Percentiles rank a stretch among this genome's conserved stretches.
Conservation (phyloP, 2,888 invertebrate species). For the Drosophila koepferae region DNA sequence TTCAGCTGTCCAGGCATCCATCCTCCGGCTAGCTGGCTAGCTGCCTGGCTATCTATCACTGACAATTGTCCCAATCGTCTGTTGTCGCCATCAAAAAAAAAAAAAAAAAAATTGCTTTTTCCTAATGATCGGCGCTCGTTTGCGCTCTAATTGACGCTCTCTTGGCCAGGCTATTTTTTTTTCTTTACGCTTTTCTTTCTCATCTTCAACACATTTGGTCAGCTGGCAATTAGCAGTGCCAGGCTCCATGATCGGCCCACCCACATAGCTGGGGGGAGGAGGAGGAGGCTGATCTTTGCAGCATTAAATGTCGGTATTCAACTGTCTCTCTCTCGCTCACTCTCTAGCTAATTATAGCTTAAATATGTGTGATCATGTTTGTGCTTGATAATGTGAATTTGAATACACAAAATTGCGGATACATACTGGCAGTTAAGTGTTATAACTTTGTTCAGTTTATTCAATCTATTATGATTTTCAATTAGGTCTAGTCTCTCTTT, state of each 20-base stretch:
- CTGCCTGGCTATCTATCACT: constrained; percentile 68
- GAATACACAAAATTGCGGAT: not conserved
- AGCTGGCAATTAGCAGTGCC: constrained; percentile 43
- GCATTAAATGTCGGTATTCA: not conserved
- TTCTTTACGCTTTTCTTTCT: constrained; percentile 8
- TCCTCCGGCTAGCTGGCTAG: constrained; percentile 23
- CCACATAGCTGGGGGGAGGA: not conserved
- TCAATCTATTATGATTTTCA: not conserved
- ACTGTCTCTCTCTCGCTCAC: not conserved
- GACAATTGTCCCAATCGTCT: constrained; percentile 58
- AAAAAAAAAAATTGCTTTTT: constrained; percentile 50
- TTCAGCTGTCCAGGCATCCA: constrained; percentile 34
- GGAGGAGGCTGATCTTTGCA: not conserved
- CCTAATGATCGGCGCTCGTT: constrained; percentile 69
- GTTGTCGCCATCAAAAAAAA: constrained; percentile 52
- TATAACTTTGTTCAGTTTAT: not conserved
- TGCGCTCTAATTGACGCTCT: constrained; percentile 70
- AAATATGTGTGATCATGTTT: constrained; percentile 9
- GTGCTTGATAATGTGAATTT: not conserved
- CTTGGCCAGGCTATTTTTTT: constrained; percentile 11
- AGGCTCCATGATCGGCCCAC: constrained; percentile 15
- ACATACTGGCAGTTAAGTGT: not conserved
- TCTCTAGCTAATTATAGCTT: constrained; percentile 1
- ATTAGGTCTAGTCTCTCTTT: too few species aligned
- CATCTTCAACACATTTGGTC: constrained; percentile 40